Base-by-base conservation (phyloP, 2,888 invertebrate genomes). In the Acleris laterana region DNA sequence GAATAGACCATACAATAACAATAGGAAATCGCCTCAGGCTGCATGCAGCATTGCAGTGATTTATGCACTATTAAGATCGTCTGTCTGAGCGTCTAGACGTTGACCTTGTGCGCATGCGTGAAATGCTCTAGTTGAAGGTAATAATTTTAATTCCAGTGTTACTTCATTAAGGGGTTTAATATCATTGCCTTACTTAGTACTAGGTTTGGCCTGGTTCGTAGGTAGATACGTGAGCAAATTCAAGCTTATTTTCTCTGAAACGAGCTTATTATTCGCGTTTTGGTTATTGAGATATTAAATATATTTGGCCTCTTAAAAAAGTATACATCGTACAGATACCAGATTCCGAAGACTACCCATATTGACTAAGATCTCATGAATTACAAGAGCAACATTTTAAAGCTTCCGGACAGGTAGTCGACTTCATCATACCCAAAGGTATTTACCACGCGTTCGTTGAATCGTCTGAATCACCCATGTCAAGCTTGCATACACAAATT, bases 1-100 rank as follows among this genome's bases (percentile, higher is more conserved):
- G 19, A 28, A 19, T 49, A 49, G 16, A 32, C 19, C 48, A 49
- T 17, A 44, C 38, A 25, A 19, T 17, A 22, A 64, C 42, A 55
- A 55, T 65, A 64, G 49, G 42, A 55, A 50, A 60, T 50, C 42
- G 55, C 64, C 60, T 60, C 53, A 50, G 19, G 51, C 53, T 38
- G 17, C 17, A 38, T 52, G 63, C 38, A n/a, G 3, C 48, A 19
- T 44, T n/a, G 4, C 44, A 20, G 55, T 64, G 59, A 59, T 59
- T 64, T 60, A 60, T 65, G 28, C 28, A 60, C 50, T 55, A 65
- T 55, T 59, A 53, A 44, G 48, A n/a, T 48, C 22, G 59, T 64
- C 53, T 50, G 52, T 58, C 63, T 52, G 13, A n/a, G 16, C 22
- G 62, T 53, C 62, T 38, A 64, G 64, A 65, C 60, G 25, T 16